phyloP scores from a whole-genome alignment of 2,888 invertebrate species.

The Lomographa bimaculata region DNA sequence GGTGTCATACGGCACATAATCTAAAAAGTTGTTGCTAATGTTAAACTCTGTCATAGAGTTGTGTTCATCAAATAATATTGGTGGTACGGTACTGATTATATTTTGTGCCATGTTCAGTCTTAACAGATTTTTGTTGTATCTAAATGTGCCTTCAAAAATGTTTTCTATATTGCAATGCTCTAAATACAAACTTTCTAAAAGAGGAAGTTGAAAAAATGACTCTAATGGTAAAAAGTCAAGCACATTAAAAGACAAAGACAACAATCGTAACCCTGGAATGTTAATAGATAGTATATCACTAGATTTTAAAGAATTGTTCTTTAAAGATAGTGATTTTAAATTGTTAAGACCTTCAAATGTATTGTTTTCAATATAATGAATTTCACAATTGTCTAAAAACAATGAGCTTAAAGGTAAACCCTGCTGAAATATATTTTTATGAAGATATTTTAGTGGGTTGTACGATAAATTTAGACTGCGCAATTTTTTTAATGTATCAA shows the following conservation, averaged over 20 bases:
- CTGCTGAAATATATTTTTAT: conserved; percentile 89
- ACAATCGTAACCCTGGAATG: conserved; percentile 88
- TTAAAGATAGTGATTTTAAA: conserved; percentile 90
- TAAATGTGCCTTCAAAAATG: conserved; percentile 88
- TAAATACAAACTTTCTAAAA: conserved; percentile 88
- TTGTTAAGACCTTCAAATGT: conserved; percentile 90
- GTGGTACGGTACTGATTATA: conserved; percentile 85
- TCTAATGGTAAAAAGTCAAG: conserved; percentile 88
- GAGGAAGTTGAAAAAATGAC: conserved; percentile 89
- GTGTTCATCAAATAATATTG: conserved; percentile 86
- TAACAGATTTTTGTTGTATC: conserved; percentile 88
- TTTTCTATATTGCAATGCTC: conserved; percentile 87
- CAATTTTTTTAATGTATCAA: conserved; percentile 90
- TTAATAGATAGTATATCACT: conserved; percentile 88
- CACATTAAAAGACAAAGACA: conserved; percentile 91
- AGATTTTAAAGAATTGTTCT: conserved; percentile 88
- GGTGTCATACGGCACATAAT: conserved; percentile 90
- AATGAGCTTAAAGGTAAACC: conserved; percentile 89
- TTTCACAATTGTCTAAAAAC: conserved; percentile 89
- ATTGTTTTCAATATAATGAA: conserved; percentile 88
- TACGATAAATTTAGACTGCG: conserved; percentile 90
- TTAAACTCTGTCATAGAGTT: conserved; percentile 90
- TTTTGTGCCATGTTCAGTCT: conserved; percentile 90
- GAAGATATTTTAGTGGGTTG: conserved; percentile 88
- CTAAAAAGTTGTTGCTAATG: conserved; percentile 88